Conservation (phyloP, 2,113 vertebrate species). For the Cinclus cinclus region DNA sequence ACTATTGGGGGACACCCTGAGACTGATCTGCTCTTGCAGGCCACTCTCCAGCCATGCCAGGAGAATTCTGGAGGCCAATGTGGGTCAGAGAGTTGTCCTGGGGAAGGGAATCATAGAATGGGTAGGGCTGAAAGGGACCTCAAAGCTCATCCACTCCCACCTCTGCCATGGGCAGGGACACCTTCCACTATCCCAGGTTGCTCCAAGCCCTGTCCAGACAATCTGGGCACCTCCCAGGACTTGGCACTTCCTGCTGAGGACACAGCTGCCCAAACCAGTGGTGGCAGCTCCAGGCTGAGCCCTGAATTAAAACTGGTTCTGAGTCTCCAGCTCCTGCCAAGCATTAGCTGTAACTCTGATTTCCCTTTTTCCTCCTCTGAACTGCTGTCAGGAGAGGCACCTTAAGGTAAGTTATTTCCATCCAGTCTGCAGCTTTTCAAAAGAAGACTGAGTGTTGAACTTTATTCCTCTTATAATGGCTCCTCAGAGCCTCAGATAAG, state of each 20-base stretch:
- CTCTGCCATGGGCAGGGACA: not conserved
- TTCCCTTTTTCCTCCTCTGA: not conserved
- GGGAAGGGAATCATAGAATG: not conserved
- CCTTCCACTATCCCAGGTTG: not conserved
- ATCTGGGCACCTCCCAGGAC: not conserved
- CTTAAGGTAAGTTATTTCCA: not conserved
- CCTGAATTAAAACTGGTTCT: not conserved
- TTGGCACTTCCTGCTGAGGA: not conserved
- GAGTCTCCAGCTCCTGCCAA: not conserved
- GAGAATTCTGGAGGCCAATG: not conserved
- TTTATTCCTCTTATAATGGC: not conserved
- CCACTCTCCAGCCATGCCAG: not conserved
- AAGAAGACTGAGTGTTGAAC: not conserved
- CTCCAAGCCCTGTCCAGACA: not conserved
- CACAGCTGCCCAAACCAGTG: not conserved
- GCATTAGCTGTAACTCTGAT: not conserved
- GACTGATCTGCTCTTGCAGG: not conserved
- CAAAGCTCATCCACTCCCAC: not conserved
- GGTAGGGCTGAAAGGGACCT: not conserved
- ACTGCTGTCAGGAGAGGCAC: not conserved
- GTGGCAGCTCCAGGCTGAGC: not conserved
- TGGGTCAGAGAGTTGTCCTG: not conserved
- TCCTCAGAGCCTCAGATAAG: not conserved
- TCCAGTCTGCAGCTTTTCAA: not conserved
- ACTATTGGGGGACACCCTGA: fast-evolving